Evolutionary conservation across 2,888 invertebrate species (phyloP), one percentile per base, ranked within the genome.

Genomic region (Malacosoma neustria): DNA sequence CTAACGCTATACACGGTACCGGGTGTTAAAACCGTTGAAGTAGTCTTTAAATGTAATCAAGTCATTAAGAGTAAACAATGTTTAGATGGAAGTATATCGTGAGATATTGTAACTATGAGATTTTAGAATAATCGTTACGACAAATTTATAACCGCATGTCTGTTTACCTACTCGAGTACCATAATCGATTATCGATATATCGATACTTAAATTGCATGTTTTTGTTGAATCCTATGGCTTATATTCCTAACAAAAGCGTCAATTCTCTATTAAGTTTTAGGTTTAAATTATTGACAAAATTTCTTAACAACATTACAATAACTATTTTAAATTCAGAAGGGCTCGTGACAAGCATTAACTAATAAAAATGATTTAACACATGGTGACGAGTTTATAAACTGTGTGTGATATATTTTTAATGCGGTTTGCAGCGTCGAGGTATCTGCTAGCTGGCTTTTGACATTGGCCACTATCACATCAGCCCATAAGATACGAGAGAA

Each of bases 381-480:
- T 66, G 70, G 71, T 69, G 61, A 62, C 58, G 48, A 68, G 61
- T 55, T 64, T 54, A 47, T 56, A 63, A 68, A 72, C 61, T 77
- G 65, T 81, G 71, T 77, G 71, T 76, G 72, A 73, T 65, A 64
- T 68, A 70, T 55, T 84, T 84, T 84, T 82, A 61, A 79, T 82
- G 74, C 79, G 84, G 82, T 86, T 77, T 86, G 68, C 87, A 87
- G 87, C 86, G 75, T 86, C 87, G 77, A 86, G 87, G 68, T 87
- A 87, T 65, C 86, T 87, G 68, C 87, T 87, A 64, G 84, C 87
- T 75, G 87, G 87, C 75, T 87, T 87, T 86, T 87, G 87, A 87
- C 87, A 84, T 71, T 79, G 81, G 79, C 81, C 75, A 70, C 70
- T 68, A 59, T 56, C 61, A 60, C 65, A 62, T 61, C 81, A 76